Base-by-base conservation (phyloP, 2,113 vertebrate genomes). In the Phaethon lepturus region DNA sequence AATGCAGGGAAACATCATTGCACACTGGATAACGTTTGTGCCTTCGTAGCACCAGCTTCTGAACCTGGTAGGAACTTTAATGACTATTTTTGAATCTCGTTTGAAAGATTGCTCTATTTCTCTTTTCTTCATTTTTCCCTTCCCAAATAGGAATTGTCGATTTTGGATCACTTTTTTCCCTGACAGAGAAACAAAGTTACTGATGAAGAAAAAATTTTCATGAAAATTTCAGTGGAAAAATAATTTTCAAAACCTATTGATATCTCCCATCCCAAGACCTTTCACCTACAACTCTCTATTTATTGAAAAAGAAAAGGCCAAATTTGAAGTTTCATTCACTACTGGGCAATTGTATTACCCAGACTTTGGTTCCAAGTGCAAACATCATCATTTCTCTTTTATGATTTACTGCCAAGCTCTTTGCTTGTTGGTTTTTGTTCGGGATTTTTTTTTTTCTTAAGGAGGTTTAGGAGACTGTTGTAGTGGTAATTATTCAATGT, bases 401-500 rank as follows among this genome's bases (percentile, higher is more conserved):
- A 68, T 47, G n/a, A 91, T 90, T 93, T 96, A 77, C 40, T 89
- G 69, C 20, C 20, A 84, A 26, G 15, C 6, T 94, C 45, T 83
- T 33, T 73, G 12, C 7, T 77, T 76, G 40, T 17, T 11, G 18
- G 29, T 19, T 58, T 12, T 35, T 55, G 38, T 38, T 38, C 8
- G 38, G 38, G 38, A 7, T 38, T 38, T 49, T 81, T 33, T 49
- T 64, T 72, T 55, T 80, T 23, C 19, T 84, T 69, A 72, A 47
- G 16, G 28, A 86, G 76, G 33, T 59, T 96, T 85, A 75, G 33
- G 52, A 94, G 55, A 87, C 44, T 96, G 94, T 52, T 49, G 42
- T 59, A 77, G 20, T 23, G 24, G 81, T 93, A 87, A 94, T 96
- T 95, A 90, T 53, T 97, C 95, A 94, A 44, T 85, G 95, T 75